phyloP scores from a whole-genome alignment of 2,113 vertebrate genomes.

The Malurus cyaneus region DNA sequence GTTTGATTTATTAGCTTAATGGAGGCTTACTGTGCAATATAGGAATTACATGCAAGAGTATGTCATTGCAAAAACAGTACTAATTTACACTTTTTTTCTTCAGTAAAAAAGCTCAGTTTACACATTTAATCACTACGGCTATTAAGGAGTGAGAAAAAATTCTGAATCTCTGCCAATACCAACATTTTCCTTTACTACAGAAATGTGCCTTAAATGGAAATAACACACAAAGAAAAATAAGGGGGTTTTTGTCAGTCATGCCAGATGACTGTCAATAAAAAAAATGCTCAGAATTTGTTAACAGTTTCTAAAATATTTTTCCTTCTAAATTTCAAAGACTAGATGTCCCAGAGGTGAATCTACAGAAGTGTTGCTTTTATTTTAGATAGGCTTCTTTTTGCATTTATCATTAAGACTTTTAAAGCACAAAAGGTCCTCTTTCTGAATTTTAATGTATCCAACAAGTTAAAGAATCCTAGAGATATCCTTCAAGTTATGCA shows the following conservation, averaged over 20 bases:
- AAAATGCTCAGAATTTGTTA: background rate
- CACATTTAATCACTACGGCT: background rate
- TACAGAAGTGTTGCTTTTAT: background rate
- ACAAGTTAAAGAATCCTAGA: background rate
- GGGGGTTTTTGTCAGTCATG: background rate
- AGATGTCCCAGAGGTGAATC: background rate
- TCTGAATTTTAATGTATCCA: background rate
- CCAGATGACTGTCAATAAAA: slow-evolving; percentile 8
- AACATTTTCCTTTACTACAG: slow-evolving; percentile 34
- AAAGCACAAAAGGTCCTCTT: background rate
- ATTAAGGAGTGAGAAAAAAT: background rate
- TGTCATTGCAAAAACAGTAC: background rate
- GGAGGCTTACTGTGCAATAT: background rate
- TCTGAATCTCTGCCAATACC: slow-evolving; percentile 6
- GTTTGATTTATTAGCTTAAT: background rate
- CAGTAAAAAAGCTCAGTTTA: background rate
- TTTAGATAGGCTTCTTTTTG: background rate
- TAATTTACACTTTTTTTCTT: background rate
- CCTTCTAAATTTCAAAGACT: background rate
- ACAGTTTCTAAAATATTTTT: background rate
- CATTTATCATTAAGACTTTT: background rate
- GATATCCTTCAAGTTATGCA: background rate
- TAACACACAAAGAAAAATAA: slow-evolving; percentile 5
- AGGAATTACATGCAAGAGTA: background rate
- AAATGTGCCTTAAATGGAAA: slow-evolving; percentile 38